phyloP scores from a whole-genome alignment of 2,888 invertebrate species.

The Panorpa germanica region DNA sequence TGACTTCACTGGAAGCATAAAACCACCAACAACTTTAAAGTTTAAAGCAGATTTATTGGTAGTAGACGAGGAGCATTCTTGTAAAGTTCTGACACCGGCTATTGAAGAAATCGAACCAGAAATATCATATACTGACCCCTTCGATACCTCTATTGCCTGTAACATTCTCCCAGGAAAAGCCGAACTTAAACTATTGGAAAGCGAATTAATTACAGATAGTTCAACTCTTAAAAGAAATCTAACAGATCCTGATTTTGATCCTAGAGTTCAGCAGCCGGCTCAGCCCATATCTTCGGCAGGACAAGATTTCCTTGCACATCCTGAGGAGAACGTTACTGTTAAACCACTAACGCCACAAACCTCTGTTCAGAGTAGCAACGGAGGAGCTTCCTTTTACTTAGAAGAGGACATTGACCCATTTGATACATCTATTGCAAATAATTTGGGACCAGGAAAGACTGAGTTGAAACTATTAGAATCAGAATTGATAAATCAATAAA shows the following conservation, averaged over 20 bases:
- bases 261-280: no score
- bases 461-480: slow-evolving; percentile 60
- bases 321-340: no score
- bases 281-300: no score
- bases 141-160: slow-evolving; percentile 64
- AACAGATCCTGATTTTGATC: no score
- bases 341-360: no score
- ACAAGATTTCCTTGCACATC: no score
- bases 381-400: no score
- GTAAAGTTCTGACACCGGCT: slow-evolving; percentile 51
- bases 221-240: no score
- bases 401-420: slow-evolving; percentile 57
- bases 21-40: slow-evolving; percentile 22
- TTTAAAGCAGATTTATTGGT: slow-evolving; percentile 26
- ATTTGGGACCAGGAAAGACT: slow-evolving; percentile 57
- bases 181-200: slow-evolving; percentile 59
- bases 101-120: slow-evolving; percentile 27
- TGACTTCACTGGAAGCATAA: no score
- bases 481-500: slow-evolving; percentile 29
- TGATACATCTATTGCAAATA: slow-evolving; percentile 67
- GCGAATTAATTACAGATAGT: slow-evolving; percentile 50
- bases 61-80: slow-evolving; percentile 36
- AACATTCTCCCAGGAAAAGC: slow-evolving; percentile 57
- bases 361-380: slow-evolving; percentile 17
- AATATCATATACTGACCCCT: slow-evolving; percentile 48